These are phyloP conservation scores for Gadopsis marmoratus DNA, from an alignment of 2,797 vertebrate species.

Conservation along the genomic window DNA sequence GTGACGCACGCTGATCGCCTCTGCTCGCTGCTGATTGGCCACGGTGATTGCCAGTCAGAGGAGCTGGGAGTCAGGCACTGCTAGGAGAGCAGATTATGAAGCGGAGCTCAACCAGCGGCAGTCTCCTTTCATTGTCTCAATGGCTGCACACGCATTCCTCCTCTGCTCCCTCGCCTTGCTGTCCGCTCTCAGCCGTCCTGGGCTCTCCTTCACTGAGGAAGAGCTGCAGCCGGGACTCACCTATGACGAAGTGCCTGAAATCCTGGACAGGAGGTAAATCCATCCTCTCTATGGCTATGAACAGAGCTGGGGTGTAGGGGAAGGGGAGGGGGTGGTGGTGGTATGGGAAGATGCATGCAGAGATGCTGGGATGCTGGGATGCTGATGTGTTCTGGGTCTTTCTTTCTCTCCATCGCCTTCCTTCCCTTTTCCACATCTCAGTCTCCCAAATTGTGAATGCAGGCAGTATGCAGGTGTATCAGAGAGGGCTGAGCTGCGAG, in stretches of 20 bases:
- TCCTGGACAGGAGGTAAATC: slow-evolving; percentile 87
- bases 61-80: slow-evolving; percentile 82
- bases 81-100: slow-evolving; percentile 88
- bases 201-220: slow-evolving; percentile 81
- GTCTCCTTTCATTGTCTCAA: slow-evolving; percentile 87
- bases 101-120: slow-evolving; percentile 84
- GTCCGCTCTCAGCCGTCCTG: slow-evolving; percentile 79
- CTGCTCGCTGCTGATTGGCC: slow-evolving; percentile 78
- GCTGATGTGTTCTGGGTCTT: slow-evolving; percentile 71
- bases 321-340: slow-evolving; percentile 14
- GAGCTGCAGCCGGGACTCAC: slow-evolving; percentile 76
- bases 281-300: slow-evolving; percentile 58
- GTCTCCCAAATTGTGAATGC: slow-evolving; percentile 10
- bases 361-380: slow-evolving; percentile 76
- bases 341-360: slow-evolving; percentile 62
- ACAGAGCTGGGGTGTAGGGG: slow-evolving; percentile 50
- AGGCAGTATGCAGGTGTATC: slow-evolving; percentile 37
- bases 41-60: slow-evolving; percentile 71
- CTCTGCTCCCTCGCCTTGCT: slow-evolving; percentile 83
- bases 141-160: slow-evolving; percentile 87
- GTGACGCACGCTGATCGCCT: slow-evolving; percentile 84
- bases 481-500: slow-evolving; percentile 45
- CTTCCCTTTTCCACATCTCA: slow-evolving; percentile 39
- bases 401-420: slow-evolving; percentile 28
- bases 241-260: slow-evolving; percentile 87